These are phyloP conservation scores for Spinibarbus caldwelli DNA, from an alignment of 2,797 vertebrate genomes.

Conservation along the genomic window DNA sequence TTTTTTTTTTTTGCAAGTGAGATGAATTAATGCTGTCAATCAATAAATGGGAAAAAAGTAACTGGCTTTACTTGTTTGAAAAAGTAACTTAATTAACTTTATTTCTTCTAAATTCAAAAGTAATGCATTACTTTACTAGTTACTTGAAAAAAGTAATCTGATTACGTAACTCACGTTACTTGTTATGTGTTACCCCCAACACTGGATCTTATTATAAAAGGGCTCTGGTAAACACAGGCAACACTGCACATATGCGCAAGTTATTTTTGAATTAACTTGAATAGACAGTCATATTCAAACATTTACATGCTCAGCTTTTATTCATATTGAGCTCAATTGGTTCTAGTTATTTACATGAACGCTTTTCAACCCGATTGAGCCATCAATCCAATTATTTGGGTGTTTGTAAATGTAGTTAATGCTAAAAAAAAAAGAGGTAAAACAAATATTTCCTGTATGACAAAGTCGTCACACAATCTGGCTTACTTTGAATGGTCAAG, in stretches of 20 bases:
- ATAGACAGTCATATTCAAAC: background rate
- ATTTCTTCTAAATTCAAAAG: too few relatives aligned
- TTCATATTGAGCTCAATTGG: background rate
- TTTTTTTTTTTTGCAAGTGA: too few relatives aligned
- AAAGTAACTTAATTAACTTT: too few relatives aligned
- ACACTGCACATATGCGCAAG: background rate
- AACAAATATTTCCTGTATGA: background rate
- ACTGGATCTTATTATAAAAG: background rate
- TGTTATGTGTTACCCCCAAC: too few relatives aligned
- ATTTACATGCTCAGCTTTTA: background rate
- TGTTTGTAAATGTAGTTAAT: background rate
- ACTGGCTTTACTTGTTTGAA: too few relatives aligned
- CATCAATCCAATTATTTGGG: background rate
- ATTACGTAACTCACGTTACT: too few relatives aligned
- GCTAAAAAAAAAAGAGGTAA: background rate
- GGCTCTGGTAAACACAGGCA: too few relatives aligned
- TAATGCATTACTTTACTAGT: too few relatives aligned
- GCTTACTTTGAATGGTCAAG: slow-evolving; percentile 93
- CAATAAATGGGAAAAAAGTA: too few relatives aligned
- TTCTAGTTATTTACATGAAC: background rate
- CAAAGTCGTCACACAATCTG: too few relatives aligned
- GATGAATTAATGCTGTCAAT: too few relatives aligned
- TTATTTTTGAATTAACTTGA: background rate
- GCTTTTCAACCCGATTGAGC: background rate
- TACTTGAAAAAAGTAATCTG: too few relatives aligned